Conservation (phyloP, 2,797 vertebrate genomes). For the Sus cebifrons region DNA sequence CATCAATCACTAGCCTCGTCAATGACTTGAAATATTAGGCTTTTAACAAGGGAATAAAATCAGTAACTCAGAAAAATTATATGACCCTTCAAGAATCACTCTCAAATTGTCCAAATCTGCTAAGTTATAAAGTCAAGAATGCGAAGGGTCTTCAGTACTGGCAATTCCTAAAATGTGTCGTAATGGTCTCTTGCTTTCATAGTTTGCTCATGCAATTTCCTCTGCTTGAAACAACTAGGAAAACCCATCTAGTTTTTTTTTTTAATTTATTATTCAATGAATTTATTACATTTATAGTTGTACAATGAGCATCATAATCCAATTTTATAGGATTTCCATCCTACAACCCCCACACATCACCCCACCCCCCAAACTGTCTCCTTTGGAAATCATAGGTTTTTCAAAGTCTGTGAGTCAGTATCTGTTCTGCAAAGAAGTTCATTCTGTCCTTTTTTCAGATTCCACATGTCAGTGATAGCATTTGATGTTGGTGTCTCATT, state of each 20-base stretch:
- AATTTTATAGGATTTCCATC: no score
- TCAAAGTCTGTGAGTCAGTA: no score
- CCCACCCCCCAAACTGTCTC: no score
- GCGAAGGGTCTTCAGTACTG: not conserved
- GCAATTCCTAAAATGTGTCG: slow-evolving; percentile 41
- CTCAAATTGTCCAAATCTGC: slow-evolving; percentile 36
- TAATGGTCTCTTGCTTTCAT: slow-evolving; percentile 13
- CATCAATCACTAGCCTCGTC: not conserved
- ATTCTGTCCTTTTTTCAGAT: no score
- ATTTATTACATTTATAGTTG: no score
- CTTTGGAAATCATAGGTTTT: no score
- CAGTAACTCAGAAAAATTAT: slow-evolving; percentile 49
- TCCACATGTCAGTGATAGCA: no score
- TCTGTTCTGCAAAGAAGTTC: no score
- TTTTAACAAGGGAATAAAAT: slow-evolving; percentile 6
- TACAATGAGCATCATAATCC: no score
- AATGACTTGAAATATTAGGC: not conserved
- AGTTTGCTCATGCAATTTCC: not conserved
- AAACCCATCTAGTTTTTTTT: not conserved
- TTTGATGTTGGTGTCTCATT: no score
- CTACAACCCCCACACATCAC: no score
- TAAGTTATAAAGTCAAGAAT: slow-evolving; percentile 53
- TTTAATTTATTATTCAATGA: no score
- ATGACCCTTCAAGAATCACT: not conserved
- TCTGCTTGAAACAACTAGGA: not conserved